Conservation (phyloP, 2,797 vertebrate species). For the Squalus acanthias region DNA sequence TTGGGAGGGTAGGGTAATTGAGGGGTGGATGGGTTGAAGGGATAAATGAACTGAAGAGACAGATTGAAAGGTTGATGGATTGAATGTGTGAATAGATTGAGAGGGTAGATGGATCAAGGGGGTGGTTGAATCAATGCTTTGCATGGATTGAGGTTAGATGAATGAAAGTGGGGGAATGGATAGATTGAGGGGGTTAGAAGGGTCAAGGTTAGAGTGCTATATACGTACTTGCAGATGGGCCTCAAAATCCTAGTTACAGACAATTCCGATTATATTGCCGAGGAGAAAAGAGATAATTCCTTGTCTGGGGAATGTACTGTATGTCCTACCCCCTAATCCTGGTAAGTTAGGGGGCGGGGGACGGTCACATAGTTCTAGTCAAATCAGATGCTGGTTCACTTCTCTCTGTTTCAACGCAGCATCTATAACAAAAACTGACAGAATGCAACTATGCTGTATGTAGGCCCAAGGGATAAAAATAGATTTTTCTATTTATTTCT, state of each 20-base stretch:
- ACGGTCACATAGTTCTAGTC: neutral
- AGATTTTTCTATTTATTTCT: conserved; percentile 32
- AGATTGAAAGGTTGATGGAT: neutral
- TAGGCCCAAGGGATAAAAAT: neutral
- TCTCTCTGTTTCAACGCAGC: neutral
- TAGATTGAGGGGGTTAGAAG: too few species aligned
- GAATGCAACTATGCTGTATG: neutral
- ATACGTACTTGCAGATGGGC: neutral
- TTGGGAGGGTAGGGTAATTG: neutral
- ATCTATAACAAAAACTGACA: neutral
- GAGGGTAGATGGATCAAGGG: neutral
- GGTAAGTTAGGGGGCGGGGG: neutral
- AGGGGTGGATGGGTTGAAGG: neutral
- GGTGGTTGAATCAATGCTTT: neutral
- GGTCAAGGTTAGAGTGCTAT: neutral
- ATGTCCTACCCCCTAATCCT: neutral
- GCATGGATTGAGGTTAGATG: neutral
- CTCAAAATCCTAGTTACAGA: neutral
- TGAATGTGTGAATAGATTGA: neutral
- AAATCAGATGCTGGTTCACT: neutral
- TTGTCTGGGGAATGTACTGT: neutral
- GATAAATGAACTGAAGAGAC: neutral
- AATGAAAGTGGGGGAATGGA: neutral
- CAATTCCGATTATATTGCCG: neutral
- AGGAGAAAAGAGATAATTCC: too few species aligned